Conservation (phyloP, 2,888 invertebrate genomes). For the Platerodrilus igneus region DNA sequence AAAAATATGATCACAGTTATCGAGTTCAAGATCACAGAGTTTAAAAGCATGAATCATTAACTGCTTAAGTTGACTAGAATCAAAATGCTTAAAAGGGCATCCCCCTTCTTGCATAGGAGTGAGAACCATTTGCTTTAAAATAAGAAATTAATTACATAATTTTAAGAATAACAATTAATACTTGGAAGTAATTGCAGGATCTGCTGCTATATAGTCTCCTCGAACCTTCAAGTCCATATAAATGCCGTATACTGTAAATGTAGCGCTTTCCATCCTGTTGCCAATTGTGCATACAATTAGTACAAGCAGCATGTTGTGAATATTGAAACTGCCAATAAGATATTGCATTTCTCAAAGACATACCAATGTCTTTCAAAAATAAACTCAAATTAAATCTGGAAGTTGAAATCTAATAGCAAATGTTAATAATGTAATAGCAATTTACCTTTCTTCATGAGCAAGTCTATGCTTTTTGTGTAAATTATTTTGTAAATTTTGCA, state of each 20-base stretch:
- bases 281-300: slow-evolving; percentile 62
- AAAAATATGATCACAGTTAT: slow-evolving; percentile 29
- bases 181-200: slow-evolving; percentile 58
- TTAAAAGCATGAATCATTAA: slow-evolving; percentile 42
- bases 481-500: slow-evolving; percentile 56
- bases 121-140: slow-evolving; percentile 25
- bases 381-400: slow-evolving; percentile 61
- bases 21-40: slow-evolving; percentile 18
- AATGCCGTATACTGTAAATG: slow-evolving; percentile 58
- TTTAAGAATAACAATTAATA: slow-evolving; percentile 39
- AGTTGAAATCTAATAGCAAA: slow-evolving; percentile 4
- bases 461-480: slow-evolving; percentile 58
- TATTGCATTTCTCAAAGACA: slow-evolving; percentile 60
- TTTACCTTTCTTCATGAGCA: slow-evolving; percentile 54
- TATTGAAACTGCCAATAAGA: slow-evolving; percentile 64
- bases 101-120: slow-evolving; percentile 54
- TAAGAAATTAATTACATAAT: not conserved
- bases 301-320: slow-evolving; percentile 46
- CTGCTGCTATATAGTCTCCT: slow-evolving; percentile 58
- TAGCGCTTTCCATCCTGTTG: slow-evolving; percentile 53
- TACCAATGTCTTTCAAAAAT: slow-evolving; percentile 67
- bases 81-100: slow-evolving; percentile 61
- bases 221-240: slow-evolving; percentile 68
- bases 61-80: slow-evolving; percentile 45
- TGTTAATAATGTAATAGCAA: not conserved